Conservation (phyloP, 2,888 invertebrate genomes). For the Pogonocherus hispidulus region DNA sequence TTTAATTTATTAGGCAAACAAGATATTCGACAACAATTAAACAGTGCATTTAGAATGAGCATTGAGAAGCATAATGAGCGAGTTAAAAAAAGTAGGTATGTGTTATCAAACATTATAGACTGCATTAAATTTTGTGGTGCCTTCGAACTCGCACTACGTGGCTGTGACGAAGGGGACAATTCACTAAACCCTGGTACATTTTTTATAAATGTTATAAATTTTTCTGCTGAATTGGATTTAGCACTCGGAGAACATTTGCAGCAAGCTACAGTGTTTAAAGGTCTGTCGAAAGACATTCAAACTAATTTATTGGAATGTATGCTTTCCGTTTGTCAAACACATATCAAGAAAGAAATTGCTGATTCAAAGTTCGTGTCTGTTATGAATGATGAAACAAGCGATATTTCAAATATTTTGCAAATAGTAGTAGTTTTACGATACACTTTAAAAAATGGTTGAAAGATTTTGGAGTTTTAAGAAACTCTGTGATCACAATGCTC, state of each 20-base stretch:
- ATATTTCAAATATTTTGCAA: constrained; percentile 50
- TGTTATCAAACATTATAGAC: constrained; percentile 54
- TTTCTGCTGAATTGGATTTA: too few species aligned
- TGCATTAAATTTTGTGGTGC: constrained; percentile 55
- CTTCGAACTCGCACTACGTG: constrained; percentile 55
- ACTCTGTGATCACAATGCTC: constrained; percentile 41
- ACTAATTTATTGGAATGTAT: too few species aligned
- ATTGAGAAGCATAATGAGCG: constrained; percentile 39
- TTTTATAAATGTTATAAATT: too few species aligned
- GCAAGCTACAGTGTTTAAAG: too few species aligned
- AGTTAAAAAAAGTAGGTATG: constrained; percentile 40
- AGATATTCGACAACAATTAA: constrained; percentile 35
- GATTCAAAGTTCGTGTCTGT: constrained; percentile 47
- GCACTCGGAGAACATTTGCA: too few species aligned
- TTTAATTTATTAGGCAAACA: constrained; percentile 32
- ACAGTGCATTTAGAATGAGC: constrained; percentile 31
- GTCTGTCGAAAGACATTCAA: too few species aligned
- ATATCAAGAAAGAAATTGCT: constrained; percentile 53
- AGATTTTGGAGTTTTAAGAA: constrained; percentile 53
- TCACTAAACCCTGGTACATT: constrained; percentile 28
- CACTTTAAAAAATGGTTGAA: constrained; percentile 40
- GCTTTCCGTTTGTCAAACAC: too few species aligned
- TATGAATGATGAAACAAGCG: constrained; percentile 58
- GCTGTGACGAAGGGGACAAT: constrained; percentile 55
- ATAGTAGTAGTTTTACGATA: constrained; percentile 55